Conservation (phyloP, 2,888 invertebrate genomes). For the Plebejus argus region DNA sequence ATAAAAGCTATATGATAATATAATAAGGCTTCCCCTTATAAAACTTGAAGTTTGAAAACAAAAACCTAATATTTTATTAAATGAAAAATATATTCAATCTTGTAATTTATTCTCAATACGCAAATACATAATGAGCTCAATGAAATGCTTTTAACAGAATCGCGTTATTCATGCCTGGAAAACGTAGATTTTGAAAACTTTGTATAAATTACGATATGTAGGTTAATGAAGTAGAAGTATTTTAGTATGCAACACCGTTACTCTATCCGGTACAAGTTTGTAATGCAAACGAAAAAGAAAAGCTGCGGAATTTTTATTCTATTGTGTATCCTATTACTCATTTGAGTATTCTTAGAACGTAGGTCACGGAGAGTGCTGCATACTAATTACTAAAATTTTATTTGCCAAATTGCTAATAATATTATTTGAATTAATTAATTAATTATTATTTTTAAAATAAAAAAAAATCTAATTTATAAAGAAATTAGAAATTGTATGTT, state of each 20-base stretch:
- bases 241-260: constrained; percentile 24
- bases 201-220: constrained; percentile 27
- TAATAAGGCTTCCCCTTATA: too few species aligned
- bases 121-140: not conserved
- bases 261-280: constrained; percentile 18
- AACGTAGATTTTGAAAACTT: constrained; percentile 18
- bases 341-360: not conserved
- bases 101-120: not conserved
- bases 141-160: constrained; percentile 22
- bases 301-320: constrained; percentile 12
- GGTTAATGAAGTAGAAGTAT: constrained; percentile 23
- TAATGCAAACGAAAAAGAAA: constrained; percentile 22
- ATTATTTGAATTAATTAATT: too few species aligned
- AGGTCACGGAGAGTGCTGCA: not conserved
- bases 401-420: not conserved
- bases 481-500: too few species aligned
- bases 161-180: constrained; percentile 16
- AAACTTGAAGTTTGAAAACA: too few species aligned
- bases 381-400: not conserved
- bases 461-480: too few species aligned
- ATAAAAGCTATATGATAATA: too few species aligned
- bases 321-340: constrained; percentile 8
- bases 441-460: too few species aligned
- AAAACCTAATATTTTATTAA: too few species aligned
- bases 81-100: too few species aligned